Evolutionary conservation across 2,113 vertebrate genomes (phyloP).

Genomic region (Leuciscus idus): DNA sequence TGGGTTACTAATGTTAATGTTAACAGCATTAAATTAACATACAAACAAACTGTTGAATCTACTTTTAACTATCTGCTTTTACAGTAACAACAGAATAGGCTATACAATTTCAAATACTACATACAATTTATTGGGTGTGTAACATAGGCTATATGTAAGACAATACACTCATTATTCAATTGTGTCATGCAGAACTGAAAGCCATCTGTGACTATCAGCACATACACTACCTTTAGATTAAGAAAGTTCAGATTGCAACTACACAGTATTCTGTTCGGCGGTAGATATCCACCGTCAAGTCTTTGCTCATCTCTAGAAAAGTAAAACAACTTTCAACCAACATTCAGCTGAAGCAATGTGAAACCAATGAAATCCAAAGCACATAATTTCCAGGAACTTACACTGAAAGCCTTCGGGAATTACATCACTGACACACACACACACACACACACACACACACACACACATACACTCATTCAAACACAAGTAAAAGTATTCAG

Average conservation of each 20-base stretch:
- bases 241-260: not conserved
- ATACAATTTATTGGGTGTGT: not conserved
- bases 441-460: not conserved
- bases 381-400: slow-evolving; percentile 43
- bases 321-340: not conserved
- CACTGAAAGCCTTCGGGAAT: not conserved
- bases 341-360: slow-evolving; percentile 1
- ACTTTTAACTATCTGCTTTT: not conserved
- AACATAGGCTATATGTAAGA: not conserved
- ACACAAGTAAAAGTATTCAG: slow-evolving; percentile 5
- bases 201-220: not conserved
- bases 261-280: not conserved
- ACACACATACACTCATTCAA: not conserved
- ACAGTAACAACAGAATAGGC: not conserved
- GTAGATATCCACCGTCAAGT: not conserved
- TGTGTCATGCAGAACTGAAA: not conserved
- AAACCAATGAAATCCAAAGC: slow-evolving; percentile 14
- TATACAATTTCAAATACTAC: not conserved
- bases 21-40: too few species aligned
- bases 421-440: not conserved
- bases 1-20: not conserved
- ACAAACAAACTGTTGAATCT: too few species aligned
- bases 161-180: not conserved
- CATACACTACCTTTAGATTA: not conserved
- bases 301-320: not conserved